Conservation (phyloP, 2,113 vertebrate species). For the Dipodomys ordii region DNA sequence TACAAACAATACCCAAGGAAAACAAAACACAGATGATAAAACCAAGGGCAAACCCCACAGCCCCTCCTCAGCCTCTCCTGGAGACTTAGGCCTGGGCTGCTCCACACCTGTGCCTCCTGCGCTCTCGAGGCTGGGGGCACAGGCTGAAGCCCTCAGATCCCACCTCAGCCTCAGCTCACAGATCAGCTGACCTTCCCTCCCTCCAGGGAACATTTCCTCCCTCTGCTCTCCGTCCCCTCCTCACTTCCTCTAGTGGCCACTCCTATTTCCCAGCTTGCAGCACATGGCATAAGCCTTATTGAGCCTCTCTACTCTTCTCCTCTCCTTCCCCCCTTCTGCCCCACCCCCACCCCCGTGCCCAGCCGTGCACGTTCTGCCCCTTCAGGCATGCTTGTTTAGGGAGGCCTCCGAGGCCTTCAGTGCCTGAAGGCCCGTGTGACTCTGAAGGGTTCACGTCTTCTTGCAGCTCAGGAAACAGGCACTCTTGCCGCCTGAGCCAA, state of each 20-base stretch:
- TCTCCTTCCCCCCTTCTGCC: not conserved
- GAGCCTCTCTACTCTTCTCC: not conserved
- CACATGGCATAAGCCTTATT: not conserved
- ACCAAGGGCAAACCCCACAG: too few relatives aligned
- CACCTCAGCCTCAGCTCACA: not conserved
- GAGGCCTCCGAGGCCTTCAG: not conserved
- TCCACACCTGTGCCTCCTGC: not conserved
- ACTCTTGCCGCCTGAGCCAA: not conserved
- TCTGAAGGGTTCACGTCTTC: not conserved
- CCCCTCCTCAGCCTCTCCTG: not conserved
- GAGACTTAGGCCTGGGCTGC: not conserved
- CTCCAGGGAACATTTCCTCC: not conserved
- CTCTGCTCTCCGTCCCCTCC: not conserved
- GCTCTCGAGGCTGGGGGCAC: too few relatives aligned
- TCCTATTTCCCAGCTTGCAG: not conserved
- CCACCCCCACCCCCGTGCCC: too few relatives aligned
- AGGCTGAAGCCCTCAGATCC: rapidly evolving
- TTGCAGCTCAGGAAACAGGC: not conserved
- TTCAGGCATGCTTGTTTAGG: not conserved
- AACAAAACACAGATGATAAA: not conserved
- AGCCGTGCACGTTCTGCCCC: not conserved
- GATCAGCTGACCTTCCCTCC: not conserved
- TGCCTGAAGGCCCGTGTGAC: too few relatives aligned
- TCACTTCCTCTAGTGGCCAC: not conserved
- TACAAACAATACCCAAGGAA: not conserved